These are phyloP conservation scores for Mirounga angustirostris DNA, from an alignment of 2,113 vertebrate species.

Conservation along the genomic window DNA sequence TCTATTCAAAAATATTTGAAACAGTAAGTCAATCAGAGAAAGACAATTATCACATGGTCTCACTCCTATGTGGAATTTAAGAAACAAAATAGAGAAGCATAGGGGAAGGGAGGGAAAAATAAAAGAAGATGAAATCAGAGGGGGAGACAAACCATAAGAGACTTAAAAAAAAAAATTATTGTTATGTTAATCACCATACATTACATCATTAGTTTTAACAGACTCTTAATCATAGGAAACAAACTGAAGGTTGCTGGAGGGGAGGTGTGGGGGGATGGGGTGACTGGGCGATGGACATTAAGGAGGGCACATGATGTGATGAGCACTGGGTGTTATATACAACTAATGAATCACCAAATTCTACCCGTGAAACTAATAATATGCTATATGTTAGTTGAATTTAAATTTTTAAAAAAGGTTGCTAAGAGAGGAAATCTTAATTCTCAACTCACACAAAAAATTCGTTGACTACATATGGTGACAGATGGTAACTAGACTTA, in stretches of 20 bases:
- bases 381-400: not conserved
- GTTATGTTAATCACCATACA: too few species aligned
- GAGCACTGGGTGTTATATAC: not conserved
- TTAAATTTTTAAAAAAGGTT: not conserved
- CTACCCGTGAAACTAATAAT: not conserved
- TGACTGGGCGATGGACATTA: not conserved
- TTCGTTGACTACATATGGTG: not conserved
- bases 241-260: not conserved
- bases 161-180: not conserved
- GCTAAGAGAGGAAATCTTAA: not conserved
- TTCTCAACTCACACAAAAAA: not conserved
- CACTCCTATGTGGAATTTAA: not conserved
- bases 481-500: not conserved
- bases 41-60: not conserved
- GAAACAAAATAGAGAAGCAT: not conserved
- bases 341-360: not conserved
- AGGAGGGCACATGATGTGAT: not conserved
- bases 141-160: not conserved
- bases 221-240: not conserved
- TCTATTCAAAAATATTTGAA: not conserved
- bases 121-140: not conserved
- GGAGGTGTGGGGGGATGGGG: too few species aligned
- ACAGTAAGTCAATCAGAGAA: not conserved
- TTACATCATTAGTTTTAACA: too few species aligned
- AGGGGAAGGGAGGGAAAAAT: not conserved